These are phyloP conservation scores for Grus americana DNA, from an alignment of 2,113 vertebrate species.

Conservation along the genomic window DNA sequence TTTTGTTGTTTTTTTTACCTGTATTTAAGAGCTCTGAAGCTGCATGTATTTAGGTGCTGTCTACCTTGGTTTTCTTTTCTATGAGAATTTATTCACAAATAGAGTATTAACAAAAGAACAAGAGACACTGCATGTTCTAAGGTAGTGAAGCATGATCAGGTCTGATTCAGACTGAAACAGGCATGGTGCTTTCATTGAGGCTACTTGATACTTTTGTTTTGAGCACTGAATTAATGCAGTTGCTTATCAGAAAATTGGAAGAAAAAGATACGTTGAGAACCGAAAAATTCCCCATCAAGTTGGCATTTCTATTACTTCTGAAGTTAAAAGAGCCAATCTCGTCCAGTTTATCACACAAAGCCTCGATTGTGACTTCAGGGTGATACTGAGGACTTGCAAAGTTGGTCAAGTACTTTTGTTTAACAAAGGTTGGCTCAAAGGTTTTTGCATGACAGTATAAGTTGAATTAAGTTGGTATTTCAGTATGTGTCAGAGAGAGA, in stretches of 20 bases:
- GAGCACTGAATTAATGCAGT: neutral
- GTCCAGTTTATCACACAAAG: neutral
- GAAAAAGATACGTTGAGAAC: neutral
- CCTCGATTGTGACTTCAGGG: constrained; percentile 10
- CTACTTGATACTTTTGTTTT: neutral
- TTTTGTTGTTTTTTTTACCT: neutral
- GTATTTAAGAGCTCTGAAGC: neutral
- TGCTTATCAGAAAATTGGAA: neutral
- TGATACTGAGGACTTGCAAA: neutral
- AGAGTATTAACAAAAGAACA: neutral
- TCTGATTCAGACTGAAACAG: neutral
- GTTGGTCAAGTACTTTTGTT: neutral
- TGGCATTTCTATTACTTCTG: neutral
- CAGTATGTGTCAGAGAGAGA: neutral
- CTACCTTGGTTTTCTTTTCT: neutral
- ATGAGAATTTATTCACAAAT: neutral
- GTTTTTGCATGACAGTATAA: neutral
- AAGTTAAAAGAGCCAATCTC: neutral
- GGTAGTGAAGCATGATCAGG: neutral
- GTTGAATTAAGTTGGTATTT: constrained; percentile 2
- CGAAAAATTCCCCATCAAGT: neutral
- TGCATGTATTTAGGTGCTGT: neutral
- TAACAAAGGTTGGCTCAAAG: neutral
- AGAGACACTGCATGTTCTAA: neutral
- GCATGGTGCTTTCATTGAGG: neutral